Base-by-base conservation (phyloP, 2,888 invertebrate species). In the Pseudolycoriella hygida region DNA sequence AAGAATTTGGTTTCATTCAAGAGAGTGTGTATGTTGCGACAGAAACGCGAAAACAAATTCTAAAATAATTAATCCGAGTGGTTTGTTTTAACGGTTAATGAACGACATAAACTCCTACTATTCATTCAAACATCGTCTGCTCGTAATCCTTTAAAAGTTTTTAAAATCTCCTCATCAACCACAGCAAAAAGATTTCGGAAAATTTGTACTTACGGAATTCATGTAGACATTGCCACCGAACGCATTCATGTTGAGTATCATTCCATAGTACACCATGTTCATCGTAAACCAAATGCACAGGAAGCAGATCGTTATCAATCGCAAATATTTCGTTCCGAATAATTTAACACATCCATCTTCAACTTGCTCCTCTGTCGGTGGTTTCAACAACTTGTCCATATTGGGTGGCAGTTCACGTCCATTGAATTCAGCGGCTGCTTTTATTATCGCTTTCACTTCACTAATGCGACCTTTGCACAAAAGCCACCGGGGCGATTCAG, bases 401-500 rank as follows among this genome's bases (percentile, higher is more conserved):
- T 80, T 79, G 1, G 71, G 64, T 1, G 81, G 80, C 46, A 80
- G 58, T 52, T 73, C 69, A 19, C 69, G 68, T 41, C 72, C 72
- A 60, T 84, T 84, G 52, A 74, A 72, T 47, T 67, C 70, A 1
- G 80, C 76, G 1, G 79, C 81, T 54, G 69, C 70, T 55, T 75
- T 69, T 34, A 83, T 60, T 43, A 83, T 75, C 25, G 60, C 62
- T 57, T 76, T 72, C 1, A 82, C 78, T 64, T 81, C 77, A 48
- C 76, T 72, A n/a, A 74, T 73, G 50, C 74, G 72, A 18, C 80
- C 81, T 69, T 79, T 76, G 34, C 78, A 77, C 43, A 83, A 61
- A 30, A 83, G 62, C 84, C 84, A 84, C 56, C 82, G 69, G 1
- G 84, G 84, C 2, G 83, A 83, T 69, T 84, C 83, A n/a, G 83